These are phyloP conservation scores for Drosophila repleta DNA, from an alignment of 1,140 invertebrate species.

Conservation along the genomic window DNA sequence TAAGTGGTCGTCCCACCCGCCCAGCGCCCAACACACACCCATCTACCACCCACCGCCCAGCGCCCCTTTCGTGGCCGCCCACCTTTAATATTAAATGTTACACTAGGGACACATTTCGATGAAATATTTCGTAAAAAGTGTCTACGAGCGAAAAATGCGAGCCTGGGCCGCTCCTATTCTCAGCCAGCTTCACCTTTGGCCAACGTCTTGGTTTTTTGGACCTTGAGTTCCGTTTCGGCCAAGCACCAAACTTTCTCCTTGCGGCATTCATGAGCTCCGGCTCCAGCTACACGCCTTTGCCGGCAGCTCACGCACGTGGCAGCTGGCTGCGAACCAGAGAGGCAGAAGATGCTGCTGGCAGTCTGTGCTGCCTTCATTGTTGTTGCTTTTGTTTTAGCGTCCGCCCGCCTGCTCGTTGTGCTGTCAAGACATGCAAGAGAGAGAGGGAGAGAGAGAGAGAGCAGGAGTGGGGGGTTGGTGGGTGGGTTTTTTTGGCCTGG, in stretches of 20 bases:
- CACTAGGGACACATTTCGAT: slow-evolving; percentile 84
- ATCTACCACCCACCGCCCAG: slow-evolving; percentile 9
- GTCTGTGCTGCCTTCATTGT: slow-evolving; percentile 29
- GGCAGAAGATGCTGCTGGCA: slow-evolving; percentile 67
- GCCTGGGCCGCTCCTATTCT: slow-evolving; percentile 46
- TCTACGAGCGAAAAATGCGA: slow-evolving; percentile 78
- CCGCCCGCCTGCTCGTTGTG: slow-evolving; percentile 1
- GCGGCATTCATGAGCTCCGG: slow-evolving; percentile 55
- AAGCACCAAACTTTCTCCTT: slow-evolving; percentile 78
- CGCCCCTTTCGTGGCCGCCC: slow-evolving; percentile 53
- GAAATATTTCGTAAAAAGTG: slow-evolving; percentile 84
- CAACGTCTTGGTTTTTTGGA: slow-evolving; percentile 38
- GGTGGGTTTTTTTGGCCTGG: slow-evolving; percentile 52
- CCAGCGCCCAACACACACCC: slow-evolving; percentile 15
- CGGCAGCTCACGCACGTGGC: slow-evolving; percentile 70
- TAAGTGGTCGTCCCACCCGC: slow-evolving; percentile 48
- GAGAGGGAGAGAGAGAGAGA: neutral
- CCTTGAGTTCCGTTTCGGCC: slow-evolving; percentile 57
- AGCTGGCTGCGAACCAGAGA: slow-evolving; percentile 28
- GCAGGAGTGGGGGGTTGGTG: slow-evolving; percentile 4
- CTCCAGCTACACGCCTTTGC: slow-evolving; percentile 28
- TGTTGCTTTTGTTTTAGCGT: slow-evolving; percentile 60
- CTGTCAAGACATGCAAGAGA: neutral
- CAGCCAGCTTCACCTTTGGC: slow-evolving; percentile 53
- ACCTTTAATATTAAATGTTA: slow-evolving; percentile 84